Evolutionary conservation across 2,888 invertebrate species (phyloP), one percentile per base, ranked within the genome.

Genomic region (Apamea monoglypha): DNA sequence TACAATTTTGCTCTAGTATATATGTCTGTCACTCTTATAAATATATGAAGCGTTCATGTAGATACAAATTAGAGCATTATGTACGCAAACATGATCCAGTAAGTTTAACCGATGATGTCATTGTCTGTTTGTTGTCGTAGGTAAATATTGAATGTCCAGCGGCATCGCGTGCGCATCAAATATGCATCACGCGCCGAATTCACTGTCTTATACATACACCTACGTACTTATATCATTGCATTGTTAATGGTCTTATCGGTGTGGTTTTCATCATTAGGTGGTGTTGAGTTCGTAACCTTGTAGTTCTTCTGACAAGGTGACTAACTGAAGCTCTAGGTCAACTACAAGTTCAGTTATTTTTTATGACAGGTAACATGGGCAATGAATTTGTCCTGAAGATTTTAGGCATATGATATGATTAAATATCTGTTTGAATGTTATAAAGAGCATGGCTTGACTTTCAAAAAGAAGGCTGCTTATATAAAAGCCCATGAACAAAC

Each of bases 61-160:
- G 63, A 50, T 86, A 78, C 59, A 84, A 84, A 83, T 74, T 83
- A 83, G 61, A 78, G 56, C 74, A 72, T 73, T 84, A 79, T 53
- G 29, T 73, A 80, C 71, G 56, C 74, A 87, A 87, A 87, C 87
- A 87, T 76, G 85, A 87, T 85, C 81, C 76, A 80, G 74, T 85
- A 85, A 80, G 81, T 84, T 88, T 75, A 77, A 85, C 67, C 80
- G 83, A 81, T 91, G 91, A 91, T 86, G 88, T 91, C 91, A 91
- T 72, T 76, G 69, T 87, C 81, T 90, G 88, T 89, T 87, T 89
- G 81, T 88, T 88, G 86, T 84, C 80, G 84, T 84, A 70, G 72
- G 85, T 88, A 90, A 91, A 91, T 89, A 90, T 85, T 84, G 83
- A 69, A 74, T 72, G 86, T 64, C 74, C 83, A 81, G 78, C 70